Percentiles rank a stretch among this genome's conserved stretches.
Evolutionary conservation across 23 tunicate species (phyloP).

Genomic region (Phallusia fumigata): DNA sequence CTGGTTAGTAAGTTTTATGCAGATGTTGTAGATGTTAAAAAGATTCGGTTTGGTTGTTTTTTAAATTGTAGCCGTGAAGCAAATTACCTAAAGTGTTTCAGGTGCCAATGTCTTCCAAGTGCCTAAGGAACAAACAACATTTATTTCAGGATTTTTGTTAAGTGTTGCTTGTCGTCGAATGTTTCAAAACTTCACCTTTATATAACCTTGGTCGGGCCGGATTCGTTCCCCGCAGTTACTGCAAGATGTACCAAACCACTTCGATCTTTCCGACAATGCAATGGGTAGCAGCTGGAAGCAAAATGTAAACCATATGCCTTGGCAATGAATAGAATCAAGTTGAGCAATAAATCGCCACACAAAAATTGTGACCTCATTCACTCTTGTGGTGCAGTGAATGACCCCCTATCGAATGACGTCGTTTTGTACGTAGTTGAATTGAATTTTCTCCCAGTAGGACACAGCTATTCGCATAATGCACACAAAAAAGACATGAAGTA

Average conservation of each 20-base stretch:
- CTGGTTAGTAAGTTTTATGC: background rate
- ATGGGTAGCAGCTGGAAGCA: constrained; percentile 55
- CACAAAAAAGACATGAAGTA: no score
- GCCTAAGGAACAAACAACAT: constrained; percentile 41
- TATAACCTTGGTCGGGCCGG: constrained; percentile 91
- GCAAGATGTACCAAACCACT: constrained; percentile 86
- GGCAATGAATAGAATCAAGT: no score
- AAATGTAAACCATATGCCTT: background rate
- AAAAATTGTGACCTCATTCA: no score
- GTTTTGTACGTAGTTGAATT: no score
- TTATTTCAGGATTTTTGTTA: no score
- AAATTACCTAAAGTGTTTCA: constrained; percentile 84
- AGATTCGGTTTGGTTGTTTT: background rate
- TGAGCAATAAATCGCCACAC: no score
- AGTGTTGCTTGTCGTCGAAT: no score
- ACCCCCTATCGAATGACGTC: no score
- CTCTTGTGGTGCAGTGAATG: no score
- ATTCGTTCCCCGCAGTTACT: constrained; percentile 87
- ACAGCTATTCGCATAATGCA: no score
- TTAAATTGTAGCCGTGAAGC: no score
- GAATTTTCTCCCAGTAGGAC: no score
- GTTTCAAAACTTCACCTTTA: constrained; percentile 39
- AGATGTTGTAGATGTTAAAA: background rate
- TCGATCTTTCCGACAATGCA: constrained; percentile 77
- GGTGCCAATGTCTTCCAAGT: constrained; percentile 84